Base-by-base conservation (phyloP, 2,113 vertebrate genomes). In the Phaethon lepturus region DNA sequence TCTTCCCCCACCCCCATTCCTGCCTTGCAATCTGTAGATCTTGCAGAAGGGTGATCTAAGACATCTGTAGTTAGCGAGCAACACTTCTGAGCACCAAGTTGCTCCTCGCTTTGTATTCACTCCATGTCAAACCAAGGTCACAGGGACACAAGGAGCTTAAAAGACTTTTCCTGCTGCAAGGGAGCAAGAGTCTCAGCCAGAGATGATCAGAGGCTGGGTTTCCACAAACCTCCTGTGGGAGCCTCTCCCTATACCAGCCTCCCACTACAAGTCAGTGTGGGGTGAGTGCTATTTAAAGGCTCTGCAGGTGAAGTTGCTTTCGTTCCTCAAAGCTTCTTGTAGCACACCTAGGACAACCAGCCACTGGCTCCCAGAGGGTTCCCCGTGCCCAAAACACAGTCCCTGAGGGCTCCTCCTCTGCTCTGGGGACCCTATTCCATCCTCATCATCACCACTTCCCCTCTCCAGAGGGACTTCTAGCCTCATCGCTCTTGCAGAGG, bases 11-110 rank as follows among this genome's bases (percentile, higher is more conserved):
- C 86, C 68, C 92, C 91, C 93, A 75, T 81, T 92, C 40, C 77
- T 93, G 91, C 88, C 58, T 92, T 38, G 74, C 86, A 95, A 97
- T 96, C 97, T 96, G 88, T 93, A 95, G 88, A 97, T 97, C 96
- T 96, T 38, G 5, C 38, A 77, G 80, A 95, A 94, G 58, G 81
- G 69, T 20, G 35, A 93, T 90, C 93, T 74, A 93, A 92, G 88
- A 91, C 53, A 78, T 79, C 66, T 79, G 60, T 92, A 96, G 93
- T 75, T 94, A 81, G 86, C 91, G 81, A 77, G 59, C 84, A 91
- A 49, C 68, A 50, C 31, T 81, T 69, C 59, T 45, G 50, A 93
- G 80, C 81, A 52, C 47, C 93, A 88, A 94, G 71, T 72, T 89
- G 47, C 64, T 93, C 69, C 86, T 92, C 3, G 0, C 69, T 95